Base-by-base conservation (phyloP, 2,797 vertebrate species). In the Alfaro cultratus region DNA sequence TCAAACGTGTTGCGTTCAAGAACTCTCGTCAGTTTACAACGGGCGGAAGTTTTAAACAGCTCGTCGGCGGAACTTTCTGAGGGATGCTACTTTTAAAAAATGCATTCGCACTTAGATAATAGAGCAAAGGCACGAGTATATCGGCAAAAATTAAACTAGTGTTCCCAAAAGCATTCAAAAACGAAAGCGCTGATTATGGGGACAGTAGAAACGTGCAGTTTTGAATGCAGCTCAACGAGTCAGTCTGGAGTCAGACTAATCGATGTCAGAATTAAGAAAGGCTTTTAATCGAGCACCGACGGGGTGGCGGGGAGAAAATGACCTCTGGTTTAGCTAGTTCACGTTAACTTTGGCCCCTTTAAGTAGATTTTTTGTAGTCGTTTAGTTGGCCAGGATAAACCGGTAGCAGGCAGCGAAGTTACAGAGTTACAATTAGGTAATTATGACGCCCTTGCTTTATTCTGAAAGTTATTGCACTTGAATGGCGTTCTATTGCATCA, bases 1-100 rank as follows among this genome's bases (percentile, higher is more conserved):
- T 88, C 83, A 73, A 47, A 5, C 13, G 71, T 70, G 92, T 64
- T 87, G 4, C 82, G 74, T 95, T 95, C 92, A 95, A 87, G 79
- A 85, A 0, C 64, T 0, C 10, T 36, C 36, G 68, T 39, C 13
- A 86, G 93, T 93, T 82, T 91, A 89, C 90, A 93, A 89, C 91
- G 31, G 7, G 2, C 7, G 49, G 43, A 53, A 5, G 79, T 77
- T 78, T 29, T 46, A 13, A 10, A 3, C 53, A 76, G 80, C 79
- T 85, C 74, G 80, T 21, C 39, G 71, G 9, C 21, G 7, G 1
- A 73, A 6, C 18, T 7, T 0, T 1, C 13, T 10, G 1, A 62
- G 23, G 0, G 34, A 13, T 5, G 4, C 2, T 0, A 21, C 7
- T 23, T 74, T 1, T 21, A 0, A 15, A 34, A 62, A 60, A 29